A percentile compares a stretch with the other conserved stretches of the same genome.
Evolutionary conservation across 2,113 vertebrate genomes (phyloP).

Genomic region (Rhinolophus ferrumequinum): DNA sequence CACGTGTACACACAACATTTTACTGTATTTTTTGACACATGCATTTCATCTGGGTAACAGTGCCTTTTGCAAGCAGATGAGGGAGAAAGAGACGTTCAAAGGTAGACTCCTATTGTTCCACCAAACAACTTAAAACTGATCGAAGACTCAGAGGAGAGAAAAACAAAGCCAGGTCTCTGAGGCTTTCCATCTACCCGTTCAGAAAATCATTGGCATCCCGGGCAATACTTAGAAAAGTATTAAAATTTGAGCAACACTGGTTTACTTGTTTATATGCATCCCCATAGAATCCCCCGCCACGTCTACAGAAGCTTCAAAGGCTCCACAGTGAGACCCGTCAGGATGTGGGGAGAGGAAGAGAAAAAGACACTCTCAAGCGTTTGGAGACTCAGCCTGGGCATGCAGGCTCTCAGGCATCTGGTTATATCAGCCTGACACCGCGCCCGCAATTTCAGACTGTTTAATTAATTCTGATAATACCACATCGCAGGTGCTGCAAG

Average conservation of each 20-base stretch:
- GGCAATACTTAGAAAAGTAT: slow-evolving; percentile 76
- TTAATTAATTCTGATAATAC: slow-evolving; percentile 83
- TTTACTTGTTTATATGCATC: slow-evolving; percentile 83
- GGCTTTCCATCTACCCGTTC: slow-evolving; percentile 68
- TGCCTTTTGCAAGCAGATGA: slow-evolving; percentile 64
- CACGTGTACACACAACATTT: not conserved
- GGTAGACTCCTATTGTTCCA: slow-evolving; percentile 67
- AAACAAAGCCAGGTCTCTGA: slow-evolving; percentile 76
- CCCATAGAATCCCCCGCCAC: slow-evolving; percentile 71
- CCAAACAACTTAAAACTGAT: slow-evolving; percentile 67
- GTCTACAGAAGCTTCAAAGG: slow-evolving; percentile 78
- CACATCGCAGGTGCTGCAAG: slow-evolving; percentile 80
- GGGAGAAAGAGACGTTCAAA: slow-evolving; percentile 64
- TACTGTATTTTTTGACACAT: not conserved
- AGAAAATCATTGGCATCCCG: slow-evolving; percentile 66
- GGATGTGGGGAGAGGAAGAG: slow-evolving; percentile 59
- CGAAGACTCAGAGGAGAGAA: slow-evolving; percentile 63
- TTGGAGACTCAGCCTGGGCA: slow-evolving; percentile 63
- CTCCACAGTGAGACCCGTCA: slow-evolving; percentile 58
- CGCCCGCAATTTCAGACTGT: slow-evolving; percentile 72
- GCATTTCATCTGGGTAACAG: slow-evolving; percentile 51
- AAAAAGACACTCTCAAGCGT: slow-evolving; percentile 56
- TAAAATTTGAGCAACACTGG: slow-evolving; percentile 79
- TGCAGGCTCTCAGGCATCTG: slow-evolving; percentile 74
- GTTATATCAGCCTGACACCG: slow-evolving; percentile 74